Conservation (phyloP, 1,140 invertebrate genomes). For the Lepidotrigona ventralis region DNA sequence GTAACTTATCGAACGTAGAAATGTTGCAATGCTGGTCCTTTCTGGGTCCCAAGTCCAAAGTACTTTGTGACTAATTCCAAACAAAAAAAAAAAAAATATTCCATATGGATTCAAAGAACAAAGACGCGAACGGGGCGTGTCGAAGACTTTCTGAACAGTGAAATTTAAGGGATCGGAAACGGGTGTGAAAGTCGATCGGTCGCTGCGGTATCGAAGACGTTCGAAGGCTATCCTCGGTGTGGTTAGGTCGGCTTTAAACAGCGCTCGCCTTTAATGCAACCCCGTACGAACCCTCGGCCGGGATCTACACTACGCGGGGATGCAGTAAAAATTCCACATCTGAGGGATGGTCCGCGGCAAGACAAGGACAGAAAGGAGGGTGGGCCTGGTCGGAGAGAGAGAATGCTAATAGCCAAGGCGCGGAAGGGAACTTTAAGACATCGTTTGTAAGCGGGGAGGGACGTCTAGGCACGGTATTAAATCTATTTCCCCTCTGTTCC, state of each 20-base stretch:
- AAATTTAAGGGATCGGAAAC: not conserved
- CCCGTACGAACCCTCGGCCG: constrained; percentile 61
- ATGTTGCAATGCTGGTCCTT: too few species aligned
- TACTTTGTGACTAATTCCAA: too few species aligned
- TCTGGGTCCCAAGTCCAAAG: too few species aligned
- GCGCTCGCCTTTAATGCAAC: constrained; percentile 66
- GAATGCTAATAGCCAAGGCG: constrained; percentile 23
- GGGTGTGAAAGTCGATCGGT: not conserved
- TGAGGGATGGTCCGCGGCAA: constrained; percentile 48
- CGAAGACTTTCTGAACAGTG: not conserved
- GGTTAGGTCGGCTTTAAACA: constrained; percentile 64
- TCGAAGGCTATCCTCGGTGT: not conserved
- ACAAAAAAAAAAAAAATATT: too few species aligned
- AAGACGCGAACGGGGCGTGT: too few species aligned
- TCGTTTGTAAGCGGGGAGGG: constrained; percentile 40
- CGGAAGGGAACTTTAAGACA: constrained; percentile 32
- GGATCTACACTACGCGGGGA: constrained; percentile 56
- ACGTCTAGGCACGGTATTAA: constrained; percentile 29
- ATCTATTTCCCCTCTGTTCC: constrained; percentile 42
- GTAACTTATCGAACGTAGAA: too few species aligned
- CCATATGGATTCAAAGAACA: too few species aligned
- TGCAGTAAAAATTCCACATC: constrained; percentile 72
- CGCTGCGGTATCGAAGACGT: not conserved
- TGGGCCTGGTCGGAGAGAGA: constrained; percentile 15
- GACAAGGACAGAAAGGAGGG: not conserved